Conservation (phyloP, 1,140 invertebrate genomes). For the Zeugodacus cucurbitae region DNA sequence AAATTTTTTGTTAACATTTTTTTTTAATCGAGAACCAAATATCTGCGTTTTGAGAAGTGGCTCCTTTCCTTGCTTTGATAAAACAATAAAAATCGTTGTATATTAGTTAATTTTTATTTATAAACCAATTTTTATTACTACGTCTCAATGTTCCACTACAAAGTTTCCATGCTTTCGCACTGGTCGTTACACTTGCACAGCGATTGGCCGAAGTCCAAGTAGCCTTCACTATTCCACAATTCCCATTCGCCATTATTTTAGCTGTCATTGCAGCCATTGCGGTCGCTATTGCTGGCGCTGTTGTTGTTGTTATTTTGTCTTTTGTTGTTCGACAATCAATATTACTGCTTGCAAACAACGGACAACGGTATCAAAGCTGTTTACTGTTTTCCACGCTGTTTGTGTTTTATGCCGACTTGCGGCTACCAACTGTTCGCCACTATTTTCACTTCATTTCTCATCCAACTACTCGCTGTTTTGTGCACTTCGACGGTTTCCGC, state of each 20-base stretch:
- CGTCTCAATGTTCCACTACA: not conserved
- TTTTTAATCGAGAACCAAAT: too few relatives aligned
- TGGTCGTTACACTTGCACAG: not conserved
- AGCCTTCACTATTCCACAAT: not conserved
- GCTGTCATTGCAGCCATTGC: not conserved
- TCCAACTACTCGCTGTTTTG: not conserved
- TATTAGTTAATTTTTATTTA: not conserved
- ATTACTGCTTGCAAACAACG: not conserved
- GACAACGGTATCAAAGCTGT: not conserved
- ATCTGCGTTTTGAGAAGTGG: too few relatives aligned
- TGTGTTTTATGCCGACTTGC: not conserved
- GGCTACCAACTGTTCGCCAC: conserved; percentile 12
- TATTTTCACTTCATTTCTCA: conserved; percentile 21
- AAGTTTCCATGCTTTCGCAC: not conserved
- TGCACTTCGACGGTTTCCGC: not conserved
- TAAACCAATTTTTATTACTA: not conserved
- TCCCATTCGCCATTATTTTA: conserved; percentile 8
- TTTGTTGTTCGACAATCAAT: not conserved
- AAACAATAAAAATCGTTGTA: not conserved
- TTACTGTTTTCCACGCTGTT: conserved; percentile 26
- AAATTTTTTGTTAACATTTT: too few relatives aligned
- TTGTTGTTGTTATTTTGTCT: not conserved
- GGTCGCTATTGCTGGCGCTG: not conserved
- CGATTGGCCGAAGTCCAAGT: not conserved
- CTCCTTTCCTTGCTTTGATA: too few relatives aligned